These are phyloP conservation scores for Drosophila nebulosa DNA, from an alignment of 1,140 invertebrate genomes.

Conservation along the genomic window DNA sequence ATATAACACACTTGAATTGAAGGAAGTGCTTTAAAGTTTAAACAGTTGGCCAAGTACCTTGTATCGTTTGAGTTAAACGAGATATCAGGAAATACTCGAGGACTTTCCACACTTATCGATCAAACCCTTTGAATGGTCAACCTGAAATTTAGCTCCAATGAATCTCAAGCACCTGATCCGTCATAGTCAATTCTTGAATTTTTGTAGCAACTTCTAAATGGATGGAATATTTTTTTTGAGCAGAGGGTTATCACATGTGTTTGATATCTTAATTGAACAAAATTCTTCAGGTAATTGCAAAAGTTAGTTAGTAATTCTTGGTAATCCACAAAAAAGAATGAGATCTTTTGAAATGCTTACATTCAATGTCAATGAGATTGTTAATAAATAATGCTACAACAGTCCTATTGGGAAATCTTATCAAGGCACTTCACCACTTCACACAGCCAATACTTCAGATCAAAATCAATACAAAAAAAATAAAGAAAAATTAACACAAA, in stretches of 20 bases:
- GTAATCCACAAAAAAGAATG: neutral
- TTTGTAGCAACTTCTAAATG: too few relatives aligned
- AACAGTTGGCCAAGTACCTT: neutral
- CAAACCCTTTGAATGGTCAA: too few relatives aligned
- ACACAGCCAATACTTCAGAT: neutral
- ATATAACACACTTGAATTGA: neutral
- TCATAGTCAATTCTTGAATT: too few relatives aligned
- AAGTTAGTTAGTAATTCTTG: neutral
- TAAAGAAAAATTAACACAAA: neutral
- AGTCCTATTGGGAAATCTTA: neutral
- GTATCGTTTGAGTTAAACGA: too few relatives aligned
- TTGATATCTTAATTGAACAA: slow-evolving; percentile 35
- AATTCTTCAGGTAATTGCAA: slow-evolving; percentile 6
- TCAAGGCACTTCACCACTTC: neutral
- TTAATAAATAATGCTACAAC: neutral
- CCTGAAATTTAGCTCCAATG: too few relatives aligned
- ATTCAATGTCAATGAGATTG: neutral
- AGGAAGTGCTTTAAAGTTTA: neutral
- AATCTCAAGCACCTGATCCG: too few relatives aligned
- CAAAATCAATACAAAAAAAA: neutral
- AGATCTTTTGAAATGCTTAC: neutral
- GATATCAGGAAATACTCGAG: too few relatives aligned
- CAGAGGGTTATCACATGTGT: too few relatives aligned
- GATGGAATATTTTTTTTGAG: too few relatives aligned
- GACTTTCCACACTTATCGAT: too few relatives aligned